Conservation (phyloP, 2,888 invertebrate species). For the Stenodera caucasica region DNA sequence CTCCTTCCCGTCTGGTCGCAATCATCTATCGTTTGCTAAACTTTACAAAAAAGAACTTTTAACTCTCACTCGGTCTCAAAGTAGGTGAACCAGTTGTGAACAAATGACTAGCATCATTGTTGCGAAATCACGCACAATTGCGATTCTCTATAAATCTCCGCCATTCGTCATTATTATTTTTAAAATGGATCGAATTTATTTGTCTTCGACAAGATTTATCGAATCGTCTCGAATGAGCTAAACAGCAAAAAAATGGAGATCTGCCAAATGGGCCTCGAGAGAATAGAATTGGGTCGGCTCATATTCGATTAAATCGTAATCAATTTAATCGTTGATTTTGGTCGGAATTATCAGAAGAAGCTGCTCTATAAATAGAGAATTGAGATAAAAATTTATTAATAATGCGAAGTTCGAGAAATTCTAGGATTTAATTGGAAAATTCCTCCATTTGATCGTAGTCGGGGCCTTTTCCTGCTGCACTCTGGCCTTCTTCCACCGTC, state of each 20-base stretch:
- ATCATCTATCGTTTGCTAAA: not conserved
- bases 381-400: too few relatives aligned
- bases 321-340: not conserved
- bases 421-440: not conserved
- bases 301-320: not conserved
- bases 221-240: too few relatives aligned
- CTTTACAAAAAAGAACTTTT: conserved; percentile 15
- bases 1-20: not conserved
- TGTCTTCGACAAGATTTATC: not conserved
- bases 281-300: not conserved
- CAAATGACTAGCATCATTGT: conserved; percentile 20
- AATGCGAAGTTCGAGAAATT: too few relatives aligned
- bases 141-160: conserved; percentile 1
- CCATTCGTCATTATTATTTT: not conserved
- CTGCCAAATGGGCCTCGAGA: not conserved
- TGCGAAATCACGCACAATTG: conserved; percentile 17
- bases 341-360: too few relatives aligned
- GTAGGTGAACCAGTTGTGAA: conserved; percentile 43
- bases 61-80: conserved; percentile 44
- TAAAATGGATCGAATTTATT: too few relatives aligned
- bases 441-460: too few relatives aligned
- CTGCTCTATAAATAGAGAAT: too few relatives aligned
- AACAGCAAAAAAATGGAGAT: too few relatives aligned
- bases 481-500: not conserved
- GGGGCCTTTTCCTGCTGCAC: not conserved